Percentiles rank a stretch among this genome's conserved stretches.
Conservation (phyloP, 2,797 vertebrate species). For the Schizothorax lantsangensis region DNA sequence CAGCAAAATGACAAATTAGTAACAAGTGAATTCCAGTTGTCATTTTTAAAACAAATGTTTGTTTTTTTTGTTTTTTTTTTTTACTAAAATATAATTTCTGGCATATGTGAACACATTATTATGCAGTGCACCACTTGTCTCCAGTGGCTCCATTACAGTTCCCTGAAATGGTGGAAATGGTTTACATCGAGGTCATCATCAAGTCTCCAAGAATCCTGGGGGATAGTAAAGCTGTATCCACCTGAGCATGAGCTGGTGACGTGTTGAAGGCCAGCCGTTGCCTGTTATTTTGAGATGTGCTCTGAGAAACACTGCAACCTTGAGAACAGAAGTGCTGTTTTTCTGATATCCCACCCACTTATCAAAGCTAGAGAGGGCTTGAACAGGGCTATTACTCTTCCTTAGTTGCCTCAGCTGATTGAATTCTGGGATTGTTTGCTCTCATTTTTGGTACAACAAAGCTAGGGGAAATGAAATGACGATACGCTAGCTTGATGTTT, state of each 20-base stretch:
- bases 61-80: too few species aligned
- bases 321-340: conserved; percentile 35
- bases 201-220: conserved; percentile 4
- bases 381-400: conserved; percentile 37
- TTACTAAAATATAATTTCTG: not conserved
- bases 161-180: conserved; percentile 8
- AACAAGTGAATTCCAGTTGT: not conserved
- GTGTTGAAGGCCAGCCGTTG: conserved; percentile 23
- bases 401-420: conserved; percentile 30
- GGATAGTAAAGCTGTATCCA: not conserved
- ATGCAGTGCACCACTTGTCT: conserved; percentile 2
- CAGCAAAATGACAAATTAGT: not conserved
- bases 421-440: conserved; percentile 38
- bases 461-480: conserved; percentile 16
- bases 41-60: not conserved
- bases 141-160: conserved; percentile 4
- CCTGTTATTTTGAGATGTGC: conserved; percentile 9
- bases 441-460: conserved; percentile 18
- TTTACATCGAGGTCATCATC: conserved; percentile 23
- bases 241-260: conserved; percentile 11
- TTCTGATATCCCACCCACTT: conserved; percentile 20
- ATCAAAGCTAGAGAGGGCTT: conserved; percentile 27
- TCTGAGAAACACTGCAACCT: conserved; percentile 34
- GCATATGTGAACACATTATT: not conserved
- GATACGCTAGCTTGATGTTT: not conserved